These are phyloP conservation scores for Eidolon dupreanum DNA, from an alignment of 2,797 vertebrate species.

Conservation along the genomic window DNA sequence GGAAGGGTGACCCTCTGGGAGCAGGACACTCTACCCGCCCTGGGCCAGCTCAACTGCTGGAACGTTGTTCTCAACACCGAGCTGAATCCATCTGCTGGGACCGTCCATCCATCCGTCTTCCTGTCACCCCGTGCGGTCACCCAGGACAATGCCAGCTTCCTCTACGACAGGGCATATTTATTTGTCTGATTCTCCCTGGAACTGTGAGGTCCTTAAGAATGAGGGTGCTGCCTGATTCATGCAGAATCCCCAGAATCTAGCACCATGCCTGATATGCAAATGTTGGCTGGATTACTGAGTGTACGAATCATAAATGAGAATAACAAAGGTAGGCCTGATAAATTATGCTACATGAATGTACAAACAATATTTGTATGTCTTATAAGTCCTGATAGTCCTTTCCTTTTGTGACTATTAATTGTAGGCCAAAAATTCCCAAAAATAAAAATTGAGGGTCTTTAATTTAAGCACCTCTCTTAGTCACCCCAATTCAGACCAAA, in stretches of 20 bases:
- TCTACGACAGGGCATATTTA: background rate
- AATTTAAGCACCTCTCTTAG: background rate
- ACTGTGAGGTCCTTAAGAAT: background rate
- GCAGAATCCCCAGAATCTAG: background rate
- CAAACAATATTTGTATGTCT: background rate
- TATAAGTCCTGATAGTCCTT: background rate
- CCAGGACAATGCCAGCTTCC: background rate
- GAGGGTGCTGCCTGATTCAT: background rate
- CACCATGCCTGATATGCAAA: background rate
- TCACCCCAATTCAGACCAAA: background rate
- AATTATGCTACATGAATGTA: background rate
- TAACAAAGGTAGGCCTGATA: background rate
- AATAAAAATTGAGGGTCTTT: background rate
- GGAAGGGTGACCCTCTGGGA: fast-evolving
- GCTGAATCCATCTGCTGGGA: background rate
- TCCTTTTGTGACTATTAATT: background rate
- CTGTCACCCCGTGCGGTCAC: background rate
- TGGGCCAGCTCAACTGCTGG: background rate
- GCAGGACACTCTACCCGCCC: background rate
- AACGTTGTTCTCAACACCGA: background rate
- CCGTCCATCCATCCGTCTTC: background rate
- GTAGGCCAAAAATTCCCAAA: background rate
- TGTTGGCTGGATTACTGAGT: background rate
- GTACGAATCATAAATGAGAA: background rate
- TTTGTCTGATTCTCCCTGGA: background rate